Evolutionary conservation across 2,113 vertebrate genomes (phyloP), one percentile per base, ranked within the genome.

Genomic region (Oryzias woworae): DNA sequence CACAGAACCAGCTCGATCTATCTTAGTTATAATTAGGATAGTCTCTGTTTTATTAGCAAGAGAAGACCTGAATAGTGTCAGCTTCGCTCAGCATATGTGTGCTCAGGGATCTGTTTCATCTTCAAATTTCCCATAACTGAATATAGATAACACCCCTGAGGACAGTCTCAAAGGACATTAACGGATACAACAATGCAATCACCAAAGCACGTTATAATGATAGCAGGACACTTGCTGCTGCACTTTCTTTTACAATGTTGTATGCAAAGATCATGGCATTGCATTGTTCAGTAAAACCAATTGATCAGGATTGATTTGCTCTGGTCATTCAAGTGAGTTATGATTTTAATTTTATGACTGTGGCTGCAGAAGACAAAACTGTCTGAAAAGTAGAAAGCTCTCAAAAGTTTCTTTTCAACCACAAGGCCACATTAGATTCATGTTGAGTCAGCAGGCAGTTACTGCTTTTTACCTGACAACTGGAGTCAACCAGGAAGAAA

Each of bases 81-180:
- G 70, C 71, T 41, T 31, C 47, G 51, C 63, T 55, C 17, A 12
- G 26, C 26, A 5, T 28, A 28, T 66, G 47, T 48, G 8, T 66
- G 75, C 68, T 67, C 12, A 0, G 44, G 60, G 76, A 82, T 78
- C 55, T 26, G 59, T 76, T n/a, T 69, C 51, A 75, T 81, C 69
- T 85, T 86, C 80, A 78, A 62, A 71, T 85, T 85, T 82, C 80
- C 52, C 2, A 82, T 78, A 73, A 65, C 76, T 76, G 74, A 82
- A 85, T 80, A 82, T 82, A 80, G 58, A 60, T 61, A 65, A 71
- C 58, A 41, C 67, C 61, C 64, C 28, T 0, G 69, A 82, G 73
- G 82, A 57, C 58, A 14, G 64, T 66, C 26, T 65, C 74, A 66
- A 75, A 3, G n/a, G 48, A 47, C 76, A 64, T 48, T 65, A 81